These are phyloP conservation scores for Cantharis lateralis DNA, from an alignment of 2,888 invertebrate genomes.

Conservation along the genomic window DNA sequence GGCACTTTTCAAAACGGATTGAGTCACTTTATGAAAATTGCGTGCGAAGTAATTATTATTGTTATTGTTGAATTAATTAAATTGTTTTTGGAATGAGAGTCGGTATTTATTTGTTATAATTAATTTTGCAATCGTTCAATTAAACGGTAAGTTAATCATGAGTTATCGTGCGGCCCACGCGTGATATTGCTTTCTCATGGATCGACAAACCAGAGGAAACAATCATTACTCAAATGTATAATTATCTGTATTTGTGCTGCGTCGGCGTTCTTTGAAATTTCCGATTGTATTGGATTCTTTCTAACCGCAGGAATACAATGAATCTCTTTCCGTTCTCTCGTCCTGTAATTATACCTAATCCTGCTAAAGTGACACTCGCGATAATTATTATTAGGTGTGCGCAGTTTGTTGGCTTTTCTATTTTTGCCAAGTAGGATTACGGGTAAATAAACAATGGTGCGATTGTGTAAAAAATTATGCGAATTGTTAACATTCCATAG, in stretches of 20 bases:
- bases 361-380: constrained; percentile 1
- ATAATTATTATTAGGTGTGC: constrained; percentile 1
- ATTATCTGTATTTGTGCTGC: constrained; percentile 11
- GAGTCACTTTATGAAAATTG: neutral
- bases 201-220: constrained; percentile 10
- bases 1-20: neutral
- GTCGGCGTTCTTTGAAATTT: constrained; percentile 14
- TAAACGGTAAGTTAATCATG: constrained; percentile 1
- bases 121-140: neutral
- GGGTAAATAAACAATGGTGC: neutral
- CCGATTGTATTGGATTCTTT: constrained; percentile 15
- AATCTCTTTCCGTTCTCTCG: constrained; percentile 1
- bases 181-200: constrained; percentile 10
- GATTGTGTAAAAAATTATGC: neutral
- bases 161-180: constrained; percentile 2
- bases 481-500: neutral
- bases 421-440: neutral
- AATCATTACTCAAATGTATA: constrained; percentile 13
- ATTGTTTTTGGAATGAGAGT: neutral
- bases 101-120: neutral
- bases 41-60: neutral
- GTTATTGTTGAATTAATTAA: neutral
- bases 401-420: neutral
- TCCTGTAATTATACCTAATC: neutral
- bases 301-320: constrained; percentile 14